These are phyloP conservation scores for Callionymus lyra DNA, from an alignment of 2,113 vertebrate genomes.

Conservation along the genomic window DNA sequence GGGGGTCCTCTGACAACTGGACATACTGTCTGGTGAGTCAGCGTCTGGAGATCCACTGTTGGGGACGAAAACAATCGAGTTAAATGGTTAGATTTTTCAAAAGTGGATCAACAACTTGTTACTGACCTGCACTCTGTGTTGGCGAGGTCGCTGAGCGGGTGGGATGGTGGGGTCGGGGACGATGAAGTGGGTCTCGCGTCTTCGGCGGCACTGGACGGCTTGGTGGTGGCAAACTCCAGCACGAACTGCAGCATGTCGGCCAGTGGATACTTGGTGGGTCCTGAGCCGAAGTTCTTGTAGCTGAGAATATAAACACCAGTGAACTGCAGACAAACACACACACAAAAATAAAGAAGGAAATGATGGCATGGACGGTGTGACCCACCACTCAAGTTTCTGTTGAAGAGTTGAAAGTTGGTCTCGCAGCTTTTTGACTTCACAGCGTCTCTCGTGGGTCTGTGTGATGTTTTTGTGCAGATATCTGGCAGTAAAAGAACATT, in stretches of 20 bases:
- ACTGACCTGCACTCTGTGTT: slow-evolving; percentile 49
- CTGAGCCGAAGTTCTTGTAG: slow-evolving; percentile 87
- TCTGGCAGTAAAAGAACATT: slow-evolving; percentile 51
- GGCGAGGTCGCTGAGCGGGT: slow-evolving; percentile 27
- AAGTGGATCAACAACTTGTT: too few relatives aligned
- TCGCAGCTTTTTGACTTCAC: slow-evolving; percentile 75
- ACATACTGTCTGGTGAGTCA: slow-evolving; percentile 38
- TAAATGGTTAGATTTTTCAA: too few relatives aligned
- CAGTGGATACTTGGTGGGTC: slow-evolving; percentile 77
- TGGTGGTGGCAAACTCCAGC: slow-evolving; percentile 82
- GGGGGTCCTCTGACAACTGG: slow-evolving; percentile 41
- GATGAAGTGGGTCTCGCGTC: slow-evolving; percentile 14
- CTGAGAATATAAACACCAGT: slow-evolving; percentile 44
- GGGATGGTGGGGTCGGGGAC: slow-evolving; percentile 21
- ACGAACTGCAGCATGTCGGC: slow-evolving; percentile 91
- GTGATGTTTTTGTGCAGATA: slow-evolving; percentile 86
- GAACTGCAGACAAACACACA: background rate
- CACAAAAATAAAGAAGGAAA: background rate
- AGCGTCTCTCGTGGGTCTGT: slow-evolving; percentile 76
- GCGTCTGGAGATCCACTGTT: slow-evolving; percentile 44
- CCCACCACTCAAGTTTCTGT: slow-evolving; percentile 84
- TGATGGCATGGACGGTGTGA: background rate
- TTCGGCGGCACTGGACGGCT: slow-evolving; percentile 51
- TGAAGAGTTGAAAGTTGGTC: slow-evolving; percentile 76
- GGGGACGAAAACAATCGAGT: background rate